Evolutionary conservation across 1,140 invertebrate species (phyloP).

Genomic region (Sycophaga agraensis): DNA sequence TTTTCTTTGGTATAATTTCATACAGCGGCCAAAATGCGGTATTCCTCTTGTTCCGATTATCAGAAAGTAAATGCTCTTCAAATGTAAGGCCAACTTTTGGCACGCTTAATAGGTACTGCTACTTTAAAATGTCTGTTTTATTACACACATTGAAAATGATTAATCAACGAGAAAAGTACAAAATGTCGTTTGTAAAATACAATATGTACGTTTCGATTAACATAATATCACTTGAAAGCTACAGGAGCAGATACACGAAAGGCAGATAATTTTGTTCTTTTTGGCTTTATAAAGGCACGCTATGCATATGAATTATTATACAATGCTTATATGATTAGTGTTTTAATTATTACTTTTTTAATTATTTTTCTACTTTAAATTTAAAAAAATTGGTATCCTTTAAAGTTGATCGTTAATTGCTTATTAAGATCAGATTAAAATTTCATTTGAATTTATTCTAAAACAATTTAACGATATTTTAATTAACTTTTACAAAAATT

Average conservation of each 20-base stretch:
- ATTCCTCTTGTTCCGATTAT: slow-evolving; percentile 1
- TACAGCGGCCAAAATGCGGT: slow-evolving; percentile 19
- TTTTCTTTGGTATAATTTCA: slow-evolving; percentile 35
- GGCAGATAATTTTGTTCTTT: slow-evolving; percentile 29
- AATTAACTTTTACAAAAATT: not conserved
- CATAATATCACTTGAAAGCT: not conserved
- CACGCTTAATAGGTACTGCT: slow-evolving; percentile 20
- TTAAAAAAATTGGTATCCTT: too few species aligned
- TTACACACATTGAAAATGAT: not conserved
- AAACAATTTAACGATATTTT: not conserved
- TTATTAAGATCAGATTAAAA: not conserved
- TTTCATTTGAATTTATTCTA: not conserved
- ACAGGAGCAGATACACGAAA: slow-evolving; percentile 22
- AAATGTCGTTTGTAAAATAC: slow-evolving; percentile 18
- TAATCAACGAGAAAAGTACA: slow-evolving; percentile 13
- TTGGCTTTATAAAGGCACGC: slow-evolving; percentile 33
- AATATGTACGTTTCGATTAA: slow-evolving; percentile 11
- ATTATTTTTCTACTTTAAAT: too few species aligned
- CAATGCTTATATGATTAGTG: slow-evolving; percentile 5
- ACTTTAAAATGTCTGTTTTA: not conserved
- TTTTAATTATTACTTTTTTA: too few species aligned
- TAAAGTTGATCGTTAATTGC: not conserved
- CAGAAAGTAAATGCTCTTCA: slow-evolving; percentile 10
- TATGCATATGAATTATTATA: slow-evolving; percentile 21
- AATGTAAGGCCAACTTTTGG: slow-evolving; percentile 24